Percentiles rank a stretch among this genome's conserved stretches.
Evolutionary conservation across 2,113 vertebrate species (phyloP).

Genomic region (Odontesthes bonariensis): DNA sequence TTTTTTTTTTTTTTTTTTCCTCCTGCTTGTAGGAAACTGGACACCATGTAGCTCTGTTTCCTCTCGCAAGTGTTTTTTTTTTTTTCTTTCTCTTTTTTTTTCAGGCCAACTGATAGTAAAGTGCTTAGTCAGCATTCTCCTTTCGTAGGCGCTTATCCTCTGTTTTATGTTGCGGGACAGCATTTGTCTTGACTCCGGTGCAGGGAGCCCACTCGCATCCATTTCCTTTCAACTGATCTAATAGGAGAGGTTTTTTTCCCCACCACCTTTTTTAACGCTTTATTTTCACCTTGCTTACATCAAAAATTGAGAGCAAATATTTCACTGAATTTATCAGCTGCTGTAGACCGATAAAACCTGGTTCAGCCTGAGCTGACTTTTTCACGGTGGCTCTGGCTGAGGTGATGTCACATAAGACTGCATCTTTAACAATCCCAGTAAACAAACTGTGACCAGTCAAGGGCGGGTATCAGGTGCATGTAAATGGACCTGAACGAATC

Average conservation of each 20-base stretch:
- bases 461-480: conserved; percentile 59
- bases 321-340: background rate
- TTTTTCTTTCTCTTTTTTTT: conserved; percentile 19
- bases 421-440: conserved; percentile 59
- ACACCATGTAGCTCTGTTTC: conserved; percentile 71
- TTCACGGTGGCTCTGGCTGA: background rate
- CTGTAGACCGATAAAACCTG: too few species aligned
- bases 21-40: conserved; percentile 65
- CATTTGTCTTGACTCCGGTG: conserved; percentile 34
- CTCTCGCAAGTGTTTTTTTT: conserved; percentile 68
- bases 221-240: conserved; percentile 9
- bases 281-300: background rate
- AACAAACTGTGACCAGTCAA: conserved; percentile 67
- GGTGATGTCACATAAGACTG: conserved; percentile 48
- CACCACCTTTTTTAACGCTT: background rate
- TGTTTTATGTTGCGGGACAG: conserved; percentile 37
- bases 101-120: conserved; percentile 55
- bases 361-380: background rate
- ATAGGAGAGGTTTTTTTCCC: background rate
- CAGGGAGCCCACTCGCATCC: conserved; percentile 23
- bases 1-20: too few species aligned
- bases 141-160: conserved; percentile 42
- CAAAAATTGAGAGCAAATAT: background rate
- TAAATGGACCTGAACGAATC: conserved; percentile 64
- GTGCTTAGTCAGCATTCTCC: conserved; percentile 70